These are phyloP conservation scores for Amphilophus citrinellus DNA, from an alignment of 2,113 vertebrate genomes.

Conservation along the genomic window DNA sequence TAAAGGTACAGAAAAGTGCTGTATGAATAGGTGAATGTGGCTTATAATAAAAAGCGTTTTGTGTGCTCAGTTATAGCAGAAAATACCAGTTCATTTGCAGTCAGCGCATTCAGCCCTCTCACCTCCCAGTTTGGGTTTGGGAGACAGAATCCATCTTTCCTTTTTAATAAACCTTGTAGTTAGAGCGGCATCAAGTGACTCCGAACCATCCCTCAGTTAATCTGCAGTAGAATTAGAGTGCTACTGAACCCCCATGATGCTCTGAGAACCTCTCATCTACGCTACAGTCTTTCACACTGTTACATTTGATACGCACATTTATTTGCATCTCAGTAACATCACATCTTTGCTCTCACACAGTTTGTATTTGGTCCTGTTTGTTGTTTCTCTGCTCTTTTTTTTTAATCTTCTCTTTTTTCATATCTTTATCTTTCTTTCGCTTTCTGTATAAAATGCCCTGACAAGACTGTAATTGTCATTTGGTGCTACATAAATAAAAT, in stretches of 20 bases:
- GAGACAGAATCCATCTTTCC: too few relatives aligned
- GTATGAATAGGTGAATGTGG: too few relatives aligned
- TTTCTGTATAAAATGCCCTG: neutral
- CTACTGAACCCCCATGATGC: neutral
- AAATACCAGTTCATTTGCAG: too few relatives aligned
- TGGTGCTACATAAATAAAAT: neutral
- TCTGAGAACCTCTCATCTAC: neutral
- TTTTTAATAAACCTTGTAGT: too few relatives aligned
- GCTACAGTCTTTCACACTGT: neutral
- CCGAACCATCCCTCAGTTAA: neutral
- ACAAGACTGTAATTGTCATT: neutral
- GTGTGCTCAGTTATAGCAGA: too few relatives aligned
- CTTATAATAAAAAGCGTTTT: too few relatives aligned
- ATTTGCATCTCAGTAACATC: neutral
- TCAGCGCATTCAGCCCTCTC: too few relatives aligned
- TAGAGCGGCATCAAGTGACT: too few relatives aligned
- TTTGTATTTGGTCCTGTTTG: neutral
- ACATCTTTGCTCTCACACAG: neutral
- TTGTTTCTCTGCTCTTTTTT: neutral
- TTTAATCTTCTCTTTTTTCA: neutral
- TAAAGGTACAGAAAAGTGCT: too few relatives aligned
- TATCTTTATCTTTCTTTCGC: neutral
- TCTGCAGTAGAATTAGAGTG: neutral
- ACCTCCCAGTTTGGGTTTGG: too few relatives aligned
- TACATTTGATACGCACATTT: neutral